Base-by-base conservation (phyloP, 2,888 invertebrate species). In the Hydropsyche betteni region DNA sequence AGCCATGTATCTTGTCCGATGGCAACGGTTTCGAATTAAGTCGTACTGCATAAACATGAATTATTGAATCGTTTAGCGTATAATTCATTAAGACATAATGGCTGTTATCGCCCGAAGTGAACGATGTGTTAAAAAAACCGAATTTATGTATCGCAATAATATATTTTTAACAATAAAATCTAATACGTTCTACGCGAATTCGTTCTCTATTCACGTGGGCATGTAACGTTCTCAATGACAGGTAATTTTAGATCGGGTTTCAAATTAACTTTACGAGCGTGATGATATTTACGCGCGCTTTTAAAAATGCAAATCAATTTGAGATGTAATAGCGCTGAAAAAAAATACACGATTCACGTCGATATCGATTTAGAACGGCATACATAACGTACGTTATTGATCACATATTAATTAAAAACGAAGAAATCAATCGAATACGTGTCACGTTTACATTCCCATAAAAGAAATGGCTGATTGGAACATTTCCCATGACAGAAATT, bases 11-110 rank as follows among this genome's bases (percentile, higher is more conserved):
- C 53, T 36, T 73, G 44, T 51, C n/a, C 69, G 8, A 33, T 61
- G 61, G 58, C 70, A 68, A 71, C 72, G 76, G 24, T 68, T 68
- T 58, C 71, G 76, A 76, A 76, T 75, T 76, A 76, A 68, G 76
- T 68, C 72, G 64, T 51, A 68, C 50, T 64, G 68, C 52, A 36
- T 61, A 61, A 52, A 72, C 55, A 68, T 69, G 68, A 71, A 68
- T 51, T 75, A 74, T 52, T 72, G 72, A 68, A 73, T 77, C 69
- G 68, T 7, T 58, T 33, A 50, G 68, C 70, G 70, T n/a, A 68
- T 55, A 75, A 75, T 53, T 75, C 75, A 75, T 73, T 68, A 72
- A 68, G 69, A 74, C 44, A 58, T 72, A 72, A 75, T 75, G 74
- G 74, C 71, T 73, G 14, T 73, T 77, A 78, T 64, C 68, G 74